These are phyloP conservation scores for Athene cunicularia DNA, from an alignment of 2,113 vertebrate genomes.

Conservation along the genomic window DNA sequence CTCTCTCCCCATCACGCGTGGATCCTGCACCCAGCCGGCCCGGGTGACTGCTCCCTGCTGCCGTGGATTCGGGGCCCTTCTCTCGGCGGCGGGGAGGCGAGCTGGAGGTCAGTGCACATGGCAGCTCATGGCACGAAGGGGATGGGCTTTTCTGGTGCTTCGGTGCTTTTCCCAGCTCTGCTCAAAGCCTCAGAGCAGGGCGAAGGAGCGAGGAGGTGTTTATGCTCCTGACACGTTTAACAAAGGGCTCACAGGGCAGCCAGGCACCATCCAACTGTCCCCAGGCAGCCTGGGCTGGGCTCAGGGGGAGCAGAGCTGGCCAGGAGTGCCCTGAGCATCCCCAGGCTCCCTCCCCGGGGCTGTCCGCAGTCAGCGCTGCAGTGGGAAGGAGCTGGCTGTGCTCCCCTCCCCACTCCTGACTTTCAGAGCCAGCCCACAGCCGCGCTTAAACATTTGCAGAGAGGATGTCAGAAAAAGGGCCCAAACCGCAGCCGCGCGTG, in stretches of 20 bases:
- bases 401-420: not conserved
- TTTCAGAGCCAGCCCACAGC: not conserved
- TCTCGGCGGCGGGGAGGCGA: fast-evolving
- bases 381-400: not conserved
- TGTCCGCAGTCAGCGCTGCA: fast-evolving
- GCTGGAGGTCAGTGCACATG: not conserved
- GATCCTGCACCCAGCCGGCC: not conserved
- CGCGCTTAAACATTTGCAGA: fast-evolving
- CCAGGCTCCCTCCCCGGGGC: not conserved
- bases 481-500: not conserved
- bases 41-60: not conserved
- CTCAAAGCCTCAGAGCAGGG: fast-evolving
- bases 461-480: not conserved
- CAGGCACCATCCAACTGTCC: fast-evolving
- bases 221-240: fast-evolving
- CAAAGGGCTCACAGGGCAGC: fast-evolving
- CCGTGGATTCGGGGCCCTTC: not conserved
- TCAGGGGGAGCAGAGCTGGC: not conserved
- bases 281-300: not conserved
- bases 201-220: fast-evolving
- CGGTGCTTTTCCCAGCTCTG: not conserved
- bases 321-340: not conserved
- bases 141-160: fast-evolving
- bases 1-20: not conserved
- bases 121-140: fast-evolving